These are phyloP conservation scores for Creontiades dilutus DNA, from an alignment of 2,888 invertebrate species.

Conservation along the genomic window DNA sequence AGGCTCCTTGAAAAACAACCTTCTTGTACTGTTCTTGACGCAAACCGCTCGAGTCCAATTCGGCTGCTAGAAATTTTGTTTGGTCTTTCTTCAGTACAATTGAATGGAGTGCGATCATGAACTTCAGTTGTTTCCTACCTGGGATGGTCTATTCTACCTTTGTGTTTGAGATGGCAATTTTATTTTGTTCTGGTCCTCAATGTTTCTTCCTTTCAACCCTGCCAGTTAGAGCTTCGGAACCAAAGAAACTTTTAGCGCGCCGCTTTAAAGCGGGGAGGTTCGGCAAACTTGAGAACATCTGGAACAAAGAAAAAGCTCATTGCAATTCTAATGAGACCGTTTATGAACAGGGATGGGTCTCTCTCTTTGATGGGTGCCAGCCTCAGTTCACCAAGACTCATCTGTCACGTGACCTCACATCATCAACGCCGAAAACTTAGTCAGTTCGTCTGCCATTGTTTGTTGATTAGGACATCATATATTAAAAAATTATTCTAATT, in stretches of 20 bases:
- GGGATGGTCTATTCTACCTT: neutral
- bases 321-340: conserved; percentile 59
- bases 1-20: too few relatives aligned
- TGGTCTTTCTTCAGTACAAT: neutral
- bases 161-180: neutral
- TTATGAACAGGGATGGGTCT: conserved; percentile 45
- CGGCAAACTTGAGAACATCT: conserved; percentile 50
- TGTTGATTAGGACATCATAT: too few relatives aligned
- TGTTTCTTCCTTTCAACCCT: conserved; percentile 15
- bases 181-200: neutral
- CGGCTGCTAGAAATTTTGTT: neutral
- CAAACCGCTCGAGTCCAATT: neutral
- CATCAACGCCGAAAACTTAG: neutral
- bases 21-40: too few relatives aligned
- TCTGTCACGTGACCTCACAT: neutral
- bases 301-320: conserved; percentile 54
- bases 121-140: neutral
- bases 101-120: neutral
- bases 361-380: conserved; percentile 19
- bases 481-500: too few relatives aligned
- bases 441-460: too few relatives aligned
- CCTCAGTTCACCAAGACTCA: neutral
- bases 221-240: conserved; percentile 25
- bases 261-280: conserved; percentile 24
- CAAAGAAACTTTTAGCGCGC: conserved; percentile 27